Base-by-base conservation (phyloP, 2,113 vertebrate genomes). In the Clarias magur region DNA sequence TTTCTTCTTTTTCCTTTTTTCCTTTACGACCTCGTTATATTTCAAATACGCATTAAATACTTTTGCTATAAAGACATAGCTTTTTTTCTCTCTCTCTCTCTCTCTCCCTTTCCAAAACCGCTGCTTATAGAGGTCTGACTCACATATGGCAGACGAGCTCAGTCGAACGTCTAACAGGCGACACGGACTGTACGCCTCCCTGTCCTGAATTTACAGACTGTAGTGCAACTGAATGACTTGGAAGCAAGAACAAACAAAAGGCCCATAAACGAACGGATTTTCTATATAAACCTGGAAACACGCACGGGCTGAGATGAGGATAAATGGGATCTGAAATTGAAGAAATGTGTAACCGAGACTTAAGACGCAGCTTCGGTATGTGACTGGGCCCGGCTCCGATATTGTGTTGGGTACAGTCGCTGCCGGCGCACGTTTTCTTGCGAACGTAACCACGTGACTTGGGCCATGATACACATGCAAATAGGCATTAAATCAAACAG, bases 381-480 rank as follows among this genome's bases (percentile, higher is more conserved):
- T 21, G 60, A 63, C 56, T 27, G 65, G 38, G 67, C 67, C 17
- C 21, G 3, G 21, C 23, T 17, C 12, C 21, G 27, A 15, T 42
- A 81, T 81, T 81, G 62, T 1, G 30, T 8, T n/a, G 16, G 34
- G 21, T 54, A 27, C 6, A 68, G 25, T 19, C 19, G 60, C 70
- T 42, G 73, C 54, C 81, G 15, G 27, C 25, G 59, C 38, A 57
- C 48, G 42, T 68, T 62, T 68, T 80, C 75, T 75, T 73, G 59
- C 85, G 62, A 34, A 65, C 25, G 59, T 72, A 82, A 82, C 78
- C 78, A 57, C 73, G 60, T 67, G 56, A 67, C 80, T 75, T 88
- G 60, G 83, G 56, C 85, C 82, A 85, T 81, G 82, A 82, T 72
- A 87, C 78, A 84, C 87, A 89, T 91, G 90, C 88, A 91, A 91